Evolutionary conservation across 2,888 invertebrate genomes (phyloP), one percentile per base, ranked within the genome.

Genomic region (Rhabditoides inermis): DNA sequence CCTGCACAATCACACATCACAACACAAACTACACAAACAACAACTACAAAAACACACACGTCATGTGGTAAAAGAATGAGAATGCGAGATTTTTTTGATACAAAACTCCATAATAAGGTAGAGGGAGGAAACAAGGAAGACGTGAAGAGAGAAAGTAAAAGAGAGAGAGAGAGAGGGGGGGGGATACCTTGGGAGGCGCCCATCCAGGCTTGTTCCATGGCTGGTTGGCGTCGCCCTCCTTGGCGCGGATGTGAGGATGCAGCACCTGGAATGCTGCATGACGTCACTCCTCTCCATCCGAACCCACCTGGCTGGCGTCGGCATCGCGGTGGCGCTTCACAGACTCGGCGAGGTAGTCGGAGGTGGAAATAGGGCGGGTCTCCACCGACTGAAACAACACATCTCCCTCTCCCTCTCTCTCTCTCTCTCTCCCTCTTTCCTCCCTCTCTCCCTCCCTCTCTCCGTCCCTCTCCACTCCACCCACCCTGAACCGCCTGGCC

Each of bases 121-220:
- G n/a, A n/a, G n/a, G n/a, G n/a, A n/a, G n/a, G n/a, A n/a, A n/a
- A n/a, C n/a, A n/a, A n/a, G n/a, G n/a, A n/a, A n/a, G n/a, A n/a
- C n/a, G n/a, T n/a, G n/a, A n/a, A n/a, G n/a, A n/a, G n/a, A 46
- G 35, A 25, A 15, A 25, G 15, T 36, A 44, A 44, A 44, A 44
- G 3, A 12, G 18, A 26, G 10, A 15, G 12, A 3, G 45, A 45
- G 28, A 45, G 6, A 10, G 10, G 44, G 15, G 10, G 35, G 22
- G 26, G 25, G 46, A 2, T 30, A 69, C 70, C 61, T 66, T 71
- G 26, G 64, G 69, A 56, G 70, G 72, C 6, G 75, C 72, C 68
- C 70, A 69, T 41, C 59, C 66, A 12, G 76, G 74, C 56, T 75
- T 76, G 56, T 75, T 65, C 76, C 76, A 76, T 22, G 72, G 72